A percentile compares a stretch with the other conserved stretches of the same genome.
Conservation (phyloP, 2,888 invertebrate genomes). For the Lepidochitona cinerea region DNA sequence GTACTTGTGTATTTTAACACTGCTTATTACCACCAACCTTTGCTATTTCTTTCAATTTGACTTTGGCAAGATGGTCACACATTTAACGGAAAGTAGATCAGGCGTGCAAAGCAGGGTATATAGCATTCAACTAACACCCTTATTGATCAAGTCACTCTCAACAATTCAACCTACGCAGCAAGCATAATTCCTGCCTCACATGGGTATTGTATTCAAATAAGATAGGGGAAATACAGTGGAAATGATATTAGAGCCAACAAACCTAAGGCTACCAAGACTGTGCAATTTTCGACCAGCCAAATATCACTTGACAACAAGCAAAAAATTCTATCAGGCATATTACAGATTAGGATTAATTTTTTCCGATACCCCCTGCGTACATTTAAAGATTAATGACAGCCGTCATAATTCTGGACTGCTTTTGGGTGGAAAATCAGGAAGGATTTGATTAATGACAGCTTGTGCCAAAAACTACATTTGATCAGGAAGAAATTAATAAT, state of each 20-base stretch:
- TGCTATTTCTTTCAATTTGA: background rate
- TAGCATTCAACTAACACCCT: too few relatives aligned
- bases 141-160: background rate
- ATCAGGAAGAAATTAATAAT: background rate
- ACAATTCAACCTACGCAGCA: background rate
- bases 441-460: background rate
- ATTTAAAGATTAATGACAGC: background rate
- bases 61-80: background rate
- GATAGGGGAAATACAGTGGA: slow-evolving; percentile 4
- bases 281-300: background rate
- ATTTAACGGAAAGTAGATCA: background rate
- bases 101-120: too few relatives aligned
- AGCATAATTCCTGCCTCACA: background rate
- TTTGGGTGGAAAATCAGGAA: background rate
- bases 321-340: background rate
- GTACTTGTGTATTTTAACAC: too few relatives aligned
- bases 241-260: slow-evolving; percentile 2
- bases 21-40: too few relatives aligned
- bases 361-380: background rate
- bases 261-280: background rate
- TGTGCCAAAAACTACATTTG: background rate
- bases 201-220: slow-evolving; percentile 6
- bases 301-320: background rate
- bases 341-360: background rate
- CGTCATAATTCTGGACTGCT: background rate